A percentile compares a stretch with the other conserved stretches of the same genome.
phyloP scores from a whole-genome alignment of 2,888 invertebrate genomes.

The Venusia cambrica region DNA sequence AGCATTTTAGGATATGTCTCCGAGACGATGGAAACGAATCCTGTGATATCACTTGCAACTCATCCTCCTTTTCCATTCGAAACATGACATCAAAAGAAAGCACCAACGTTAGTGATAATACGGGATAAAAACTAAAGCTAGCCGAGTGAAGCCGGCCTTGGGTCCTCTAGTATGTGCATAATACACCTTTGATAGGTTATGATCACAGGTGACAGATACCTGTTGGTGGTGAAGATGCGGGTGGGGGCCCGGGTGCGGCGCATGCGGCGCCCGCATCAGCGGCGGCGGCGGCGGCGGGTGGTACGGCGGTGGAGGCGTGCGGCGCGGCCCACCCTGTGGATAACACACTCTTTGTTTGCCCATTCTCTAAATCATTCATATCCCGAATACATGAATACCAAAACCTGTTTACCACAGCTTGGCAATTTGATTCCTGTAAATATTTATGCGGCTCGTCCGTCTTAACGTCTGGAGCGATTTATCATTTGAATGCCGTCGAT shows the following conservation, averaged over 20 bases:
- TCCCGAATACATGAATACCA: slow-evolving; percentile 16
- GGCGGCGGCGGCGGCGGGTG: slow-evolving; percentile 80
- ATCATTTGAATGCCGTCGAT: slow-evolving; percentile 32
- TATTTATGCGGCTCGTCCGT: slow-evolving; percentile 37
- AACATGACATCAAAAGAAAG: too few species aligned
- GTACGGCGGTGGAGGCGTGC: slow-evolving; percentile 90
- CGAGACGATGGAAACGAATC: too few species aligned
- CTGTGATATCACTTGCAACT: too few species aligned
- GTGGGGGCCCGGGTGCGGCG: slow-evolving; percentile 47
- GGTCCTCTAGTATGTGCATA: too few species aligned
- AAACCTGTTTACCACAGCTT: slow-evolving; percentile 16
- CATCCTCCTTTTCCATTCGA: too few species aligned
- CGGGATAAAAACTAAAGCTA: too few species aligned
- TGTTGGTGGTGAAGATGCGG: slow-evolving; percentile 54
- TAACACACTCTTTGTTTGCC: slow-evolving; percentile 39
- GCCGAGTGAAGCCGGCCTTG: too few species aligned
- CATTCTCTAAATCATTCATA: slow-evolving; percentile 13
- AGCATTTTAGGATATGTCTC: too few species aligned
- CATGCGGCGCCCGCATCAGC: slow-evolving; percentile 56
- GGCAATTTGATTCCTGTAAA: slow-evolving; percentile 27
- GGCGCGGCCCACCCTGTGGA: slow-evolving; percentile 82
- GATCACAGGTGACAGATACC: too few species aligned
- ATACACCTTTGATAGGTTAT: too few species aligned
- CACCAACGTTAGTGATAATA: too few species aligned
- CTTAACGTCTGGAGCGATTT: slow-evolving; percentile 30